These are phyloP conservation scores for Ia io DNA, from an alignment of 2,113 vertebrate species.

Conservation along the genomic window DNA sequence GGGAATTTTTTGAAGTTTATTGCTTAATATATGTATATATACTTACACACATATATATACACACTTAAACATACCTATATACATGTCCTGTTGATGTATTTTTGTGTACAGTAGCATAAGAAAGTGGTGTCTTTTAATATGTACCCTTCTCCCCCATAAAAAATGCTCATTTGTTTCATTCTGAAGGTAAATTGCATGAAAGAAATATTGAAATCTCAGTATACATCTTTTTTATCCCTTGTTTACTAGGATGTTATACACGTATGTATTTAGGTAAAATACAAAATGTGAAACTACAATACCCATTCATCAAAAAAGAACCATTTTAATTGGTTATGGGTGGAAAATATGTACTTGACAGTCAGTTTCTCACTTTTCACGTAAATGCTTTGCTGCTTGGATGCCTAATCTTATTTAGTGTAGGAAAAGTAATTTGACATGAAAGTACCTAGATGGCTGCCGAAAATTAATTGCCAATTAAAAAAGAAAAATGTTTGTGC, in stretches of 20 bases:
- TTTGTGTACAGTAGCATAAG: slow-evolving; percentile 62
- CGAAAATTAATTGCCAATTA: slow-evolving; percentile 92
- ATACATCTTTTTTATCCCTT: slow-evolving; percentile 69
- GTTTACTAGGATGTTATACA: slow-evolving; percentile 74
- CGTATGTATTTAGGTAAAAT: slow-evolving; percentile 78
- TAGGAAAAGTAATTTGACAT: slow-evolving; percentile 89
- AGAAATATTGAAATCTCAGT: slow-evolving; percentile 49
- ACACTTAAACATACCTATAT: not conserved
- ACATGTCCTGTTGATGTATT: slow-evolving; percentile 28
- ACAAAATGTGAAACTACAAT: slow-evolving; percentile 83
- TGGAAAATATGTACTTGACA: slow-evolving; percentile 89
- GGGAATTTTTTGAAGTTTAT: slow-evolving; percentile 35
- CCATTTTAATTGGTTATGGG: slow-evolving; percentile 90
- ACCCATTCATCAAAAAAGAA: slow-evolving; percentile 88
- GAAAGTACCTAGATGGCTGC: slow-evolving; percentile 89
- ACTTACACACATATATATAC: not conserved
- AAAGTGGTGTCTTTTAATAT: slow-evolving; percentile 71
- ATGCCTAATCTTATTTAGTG: slow-evolving; percentile 89
- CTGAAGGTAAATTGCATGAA: slow-evolving; percentile 37
- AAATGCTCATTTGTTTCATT: slow-evolving; percentile 56
- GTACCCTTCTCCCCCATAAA: not conserved
- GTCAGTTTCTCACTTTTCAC: slow-evolving; percentile 89
- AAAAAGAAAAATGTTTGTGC: slow-evolving; percentile 92
- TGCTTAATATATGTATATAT: not conserved
- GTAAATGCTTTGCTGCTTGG: slow-evolving; percentile 87